phyloP scores from a whole-genome alignment of 2,888 invertebrate species.

The Andrena flavipes region DNA sequence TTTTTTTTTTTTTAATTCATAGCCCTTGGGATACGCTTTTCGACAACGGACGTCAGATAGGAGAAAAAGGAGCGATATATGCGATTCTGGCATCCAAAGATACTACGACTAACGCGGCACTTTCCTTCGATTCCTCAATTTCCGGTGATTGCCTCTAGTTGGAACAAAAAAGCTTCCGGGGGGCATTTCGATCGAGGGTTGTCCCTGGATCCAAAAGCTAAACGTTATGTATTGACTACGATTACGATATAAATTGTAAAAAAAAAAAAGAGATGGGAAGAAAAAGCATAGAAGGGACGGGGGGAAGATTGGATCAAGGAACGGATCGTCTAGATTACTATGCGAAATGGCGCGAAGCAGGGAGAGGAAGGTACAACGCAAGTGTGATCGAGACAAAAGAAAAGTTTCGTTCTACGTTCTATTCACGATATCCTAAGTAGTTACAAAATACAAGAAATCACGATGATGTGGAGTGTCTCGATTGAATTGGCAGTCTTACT shows the following conservation, averaged over 20 bases:
- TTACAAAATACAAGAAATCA: constrained; percentile 58
- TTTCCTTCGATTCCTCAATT: constrained; percentile 7
- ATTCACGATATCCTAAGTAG: constrained; percentile 51
- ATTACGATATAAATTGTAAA: constrained; percentile 1
- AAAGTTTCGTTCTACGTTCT: constrained; percentile 38
- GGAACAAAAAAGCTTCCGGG: constrained; percentile 2
- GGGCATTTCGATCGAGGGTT: not conserved
- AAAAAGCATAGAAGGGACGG: not conserved
- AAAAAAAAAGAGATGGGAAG: not conserved
- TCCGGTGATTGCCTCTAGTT: not conserved
- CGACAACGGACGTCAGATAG: not conserved
- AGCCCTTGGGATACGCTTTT: constrained; percentile 1
- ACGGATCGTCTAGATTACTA: constrained; percentile 46
- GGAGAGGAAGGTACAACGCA: constrained; percentile 16
- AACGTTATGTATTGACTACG: constrained; percentile 1
- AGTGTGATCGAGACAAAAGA: not conserved
- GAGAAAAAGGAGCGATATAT: not conserved
- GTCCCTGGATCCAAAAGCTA: not conserved
- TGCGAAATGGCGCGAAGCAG: constrained; percentile 36
- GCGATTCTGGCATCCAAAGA: constrained; percentile 3
- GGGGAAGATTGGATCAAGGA: constrained; percentile 3
- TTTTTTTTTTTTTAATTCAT: not conserved
- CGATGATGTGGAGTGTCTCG: constrained; percentile 62
- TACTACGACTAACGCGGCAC: not conserved
- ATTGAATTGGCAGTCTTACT: constrained; percentile 77